Evolutionary conservation across 2,113 vertebrate species (phyloP).

Genomic region (Coptodon bakossiorum): DNA sequence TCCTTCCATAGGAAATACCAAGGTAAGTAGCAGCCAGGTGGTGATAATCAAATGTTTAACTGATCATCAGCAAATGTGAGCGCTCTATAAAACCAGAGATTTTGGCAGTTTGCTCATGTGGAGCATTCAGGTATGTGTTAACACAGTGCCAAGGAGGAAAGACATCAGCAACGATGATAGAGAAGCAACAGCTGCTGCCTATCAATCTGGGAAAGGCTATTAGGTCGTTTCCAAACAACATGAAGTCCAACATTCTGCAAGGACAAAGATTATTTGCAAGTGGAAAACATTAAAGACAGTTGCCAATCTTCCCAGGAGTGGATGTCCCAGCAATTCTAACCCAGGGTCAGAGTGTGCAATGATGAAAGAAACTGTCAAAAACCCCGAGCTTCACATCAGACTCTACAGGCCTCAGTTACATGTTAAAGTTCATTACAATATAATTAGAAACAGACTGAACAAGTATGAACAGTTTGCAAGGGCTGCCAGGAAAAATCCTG

Average conservation of each 20-base stretch:
- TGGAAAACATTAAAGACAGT: background rate
- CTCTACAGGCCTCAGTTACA: background rate
- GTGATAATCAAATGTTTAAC: background rate
- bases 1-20: background rate
- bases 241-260: background rate
- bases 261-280: background rate
- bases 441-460: background rate
- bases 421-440: background rate
- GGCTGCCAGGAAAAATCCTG: background rate
- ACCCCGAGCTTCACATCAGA: background rate
- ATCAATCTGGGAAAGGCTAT: background rate
- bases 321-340: background rate
- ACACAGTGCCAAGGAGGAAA: background rate
- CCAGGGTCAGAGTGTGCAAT: background rate
- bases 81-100: background rate
- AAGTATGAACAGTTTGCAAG: background rate
- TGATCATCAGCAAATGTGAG: background rate
- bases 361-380: background rate
- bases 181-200: background rate
- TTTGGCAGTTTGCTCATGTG: background rate
- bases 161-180: background rate
- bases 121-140: background rate
- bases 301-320: background rate
- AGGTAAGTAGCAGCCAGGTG: background rate
- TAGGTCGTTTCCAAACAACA: background rate